A percentile compares a stretch with the other conserved stretches of the same genome.
These are phyloP conservation scores for Clarias platycephalus DNA, from an alignment of 2,797 vertebrate species.

Conservation along the genomic window DNA sequence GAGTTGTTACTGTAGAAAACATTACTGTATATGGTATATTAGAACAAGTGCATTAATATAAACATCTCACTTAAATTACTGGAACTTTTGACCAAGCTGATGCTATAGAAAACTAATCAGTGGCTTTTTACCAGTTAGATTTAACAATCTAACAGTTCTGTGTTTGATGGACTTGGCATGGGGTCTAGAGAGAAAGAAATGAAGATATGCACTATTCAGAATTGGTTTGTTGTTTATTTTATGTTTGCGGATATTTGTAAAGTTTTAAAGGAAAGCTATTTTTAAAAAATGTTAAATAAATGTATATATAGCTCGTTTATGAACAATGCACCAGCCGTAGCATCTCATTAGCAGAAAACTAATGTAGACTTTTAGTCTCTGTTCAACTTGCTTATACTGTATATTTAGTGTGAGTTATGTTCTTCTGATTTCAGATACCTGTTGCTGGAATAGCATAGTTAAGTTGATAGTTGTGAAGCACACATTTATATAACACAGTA, in stretches of 20 bases:
- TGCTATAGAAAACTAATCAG: background rate
- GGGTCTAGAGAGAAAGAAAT: background rate
- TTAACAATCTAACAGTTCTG: background rate
- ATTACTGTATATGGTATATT: background rate
- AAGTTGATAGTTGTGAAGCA: slow-evolving; percentile 42
- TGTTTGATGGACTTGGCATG: background rate
- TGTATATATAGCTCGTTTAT: background rate
- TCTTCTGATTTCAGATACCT: slow-evolving; percentile 12
- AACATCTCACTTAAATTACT: background rate
- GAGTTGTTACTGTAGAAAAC: background rate
- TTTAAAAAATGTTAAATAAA: background rate
- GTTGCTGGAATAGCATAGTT: slow-evolving; percentile 16
- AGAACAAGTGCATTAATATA: background rate
- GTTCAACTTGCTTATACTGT: background rate
- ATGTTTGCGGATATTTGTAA: background rate
- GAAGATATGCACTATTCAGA: background rate
- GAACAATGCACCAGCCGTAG: background rate
- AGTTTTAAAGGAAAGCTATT: background rate
- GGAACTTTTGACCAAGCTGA: background rate
- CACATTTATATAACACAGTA: background rate
- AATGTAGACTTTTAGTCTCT: background rate
- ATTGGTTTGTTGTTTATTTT: background rate
- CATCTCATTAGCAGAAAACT: slow-evolving; percentile 46
- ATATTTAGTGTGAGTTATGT: background rate
- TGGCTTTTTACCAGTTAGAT: background rate